Conservation (phyloP, 1,140 invertebrate genomes). For the Calliphora vicina region DNA sequence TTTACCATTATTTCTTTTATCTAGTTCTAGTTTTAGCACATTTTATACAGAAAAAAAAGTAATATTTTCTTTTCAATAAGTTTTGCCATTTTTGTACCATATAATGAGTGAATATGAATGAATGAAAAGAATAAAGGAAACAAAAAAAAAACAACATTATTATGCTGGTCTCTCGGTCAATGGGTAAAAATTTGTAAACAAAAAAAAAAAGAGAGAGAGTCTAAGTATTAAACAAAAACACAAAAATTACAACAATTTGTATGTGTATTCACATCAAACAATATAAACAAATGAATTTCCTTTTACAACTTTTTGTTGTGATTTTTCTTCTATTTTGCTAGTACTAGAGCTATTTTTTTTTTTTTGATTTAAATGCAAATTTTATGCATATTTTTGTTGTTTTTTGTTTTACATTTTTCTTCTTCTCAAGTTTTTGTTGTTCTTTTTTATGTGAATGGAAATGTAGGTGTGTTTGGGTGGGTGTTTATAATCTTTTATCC, state of each 20-base stretch:
- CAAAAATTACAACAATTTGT: background rate
- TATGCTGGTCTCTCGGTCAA: constrained; percentile 11
- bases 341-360: too few species aligned
- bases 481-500: background rate
- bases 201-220: background rate
- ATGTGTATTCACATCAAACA: background rate
- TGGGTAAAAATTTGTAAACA: constrained; percentile 1
- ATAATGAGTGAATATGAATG: background rate
- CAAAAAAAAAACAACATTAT: background rate
- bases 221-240: background rate
- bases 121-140: too few species aligned
- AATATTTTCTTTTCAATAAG: background rate
- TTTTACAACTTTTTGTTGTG: background rate
- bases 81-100: background rate
- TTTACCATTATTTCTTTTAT: background rate
- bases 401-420: too few species aligned
- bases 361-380: background rate
- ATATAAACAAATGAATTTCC: background rate
- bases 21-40: background rate
- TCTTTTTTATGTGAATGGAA: background rate
- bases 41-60: too few species aligned
- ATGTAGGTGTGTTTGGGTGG: background rate
- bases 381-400: constrained; percentile 8
- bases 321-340: constrained; percentile 1
- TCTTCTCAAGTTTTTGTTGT: background rate